phyloP scores from a whole-genome alignment of 64 coral and sea anemone genomes.

The Orbicella faveolata region DNA sequence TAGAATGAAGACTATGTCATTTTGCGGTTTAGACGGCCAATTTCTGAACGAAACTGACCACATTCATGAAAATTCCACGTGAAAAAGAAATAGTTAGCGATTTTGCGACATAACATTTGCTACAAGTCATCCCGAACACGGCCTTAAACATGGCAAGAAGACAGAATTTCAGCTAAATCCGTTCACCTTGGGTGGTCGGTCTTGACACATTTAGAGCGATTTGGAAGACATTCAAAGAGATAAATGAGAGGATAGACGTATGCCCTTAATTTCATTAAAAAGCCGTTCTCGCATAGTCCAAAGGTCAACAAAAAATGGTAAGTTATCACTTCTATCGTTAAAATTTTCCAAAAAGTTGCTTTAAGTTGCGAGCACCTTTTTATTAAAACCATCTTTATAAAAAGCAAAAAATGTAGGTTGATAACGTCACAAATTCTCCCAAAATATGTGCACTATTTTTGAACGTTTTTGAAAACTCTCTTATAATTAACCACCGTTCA shows the following conservation, averaged over 20 bases:
- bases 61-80: background rate
- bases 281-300: background rate
- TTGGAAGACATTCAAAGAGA: background rate
- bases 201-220: too few species aligned
- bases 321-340: too few species aligned
- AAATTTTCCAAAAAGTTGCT: too few species aligned
- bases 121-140: background rate
- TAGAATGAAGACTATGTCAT: background rate
- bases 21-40: slow-evolving; percentile 3
- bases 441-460: background rate
- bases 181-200: too few species aligned
- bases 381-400: too few species aligned
- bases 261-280: background rate
- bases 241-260: background rate
- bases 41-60: background rate
- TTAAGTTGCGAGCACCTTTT: too few species aligned
- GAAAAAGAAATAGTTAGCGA: background rate
- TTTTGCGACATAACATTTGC: background rate
- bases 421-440: background rate
- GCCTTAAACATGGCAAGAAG: too few species aligned
- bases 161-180: too few species aligned
- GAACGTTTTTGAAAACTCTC: background rate
- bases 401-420: too few species aligned
- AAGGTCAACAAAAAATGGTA: background rate
- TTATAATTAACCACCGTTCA: background rate